These are phyloP conservation scores for Linepithema humile DNA, from an alignment of 1,140 invertebrate species.

Conservation along the genomic window DNA sequence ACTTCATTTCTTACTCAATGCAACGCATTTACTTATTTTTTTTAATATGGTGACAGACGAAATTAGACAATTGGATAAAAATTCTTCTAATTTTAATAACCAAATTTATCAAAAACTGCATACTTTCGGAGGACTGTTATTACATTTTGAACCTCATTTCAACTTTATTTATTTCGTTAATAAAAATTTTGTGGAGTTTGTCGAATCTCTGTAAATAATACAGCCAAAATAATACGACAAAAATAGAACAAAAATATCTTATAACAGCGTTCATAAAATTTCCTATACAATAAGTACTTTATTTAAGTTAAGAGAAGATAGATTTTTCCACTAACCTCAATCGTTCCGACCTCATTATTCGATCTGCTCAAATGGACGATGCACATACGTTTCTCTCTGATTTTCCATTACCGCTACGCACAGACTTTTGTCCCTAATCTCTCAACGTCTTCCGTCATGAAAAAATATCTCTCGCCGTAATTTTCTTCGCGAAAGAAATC, in stretches of 20 bases:
- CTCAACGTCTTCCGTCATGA: conserved; percentile 45
- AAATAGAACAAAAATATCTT: background rate
- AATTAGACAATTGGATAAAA: background rate
- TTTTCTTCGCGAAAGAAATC: conserved; percentile 38
- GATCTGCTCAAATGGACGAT: conserved; percentile 5
- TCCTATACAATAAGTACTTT: background rate
- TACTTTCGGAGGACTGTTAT: background rate
- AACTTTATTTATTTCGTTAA: background rate
- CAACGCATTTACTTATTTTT: background rate
- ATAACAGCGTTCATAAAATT: background rate
- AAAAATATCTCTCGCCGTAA: conserved; percentile 44
- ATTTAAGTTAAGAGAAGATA: background rate
- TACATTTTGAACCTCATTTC: background rate
- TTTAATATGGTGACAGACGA: background rate
- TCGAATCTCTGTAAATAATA: background rate
- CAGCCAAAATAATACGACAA: background rate
- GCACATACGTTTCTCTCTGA: conserved; percentile 23
- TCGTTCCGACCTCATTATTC: conserved; percentile 47
- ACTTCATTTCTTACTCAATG: background rate
- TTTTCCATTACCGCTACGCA: conserved; percentile 19
- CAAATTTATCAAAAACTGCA: background rate
- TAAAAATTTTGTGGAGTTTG: background rate
- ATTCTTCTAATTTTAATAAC: background rate
- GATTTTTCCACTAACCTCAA: background rate
- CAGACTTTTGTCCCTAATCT: conserved; percentile 54